Percentiles rank a stretch among this genome's conserved stretches.
phyloP scores from a whole-genome alignment of 2,797 vertebrate species.

The Amniataba percoides region DNA sequence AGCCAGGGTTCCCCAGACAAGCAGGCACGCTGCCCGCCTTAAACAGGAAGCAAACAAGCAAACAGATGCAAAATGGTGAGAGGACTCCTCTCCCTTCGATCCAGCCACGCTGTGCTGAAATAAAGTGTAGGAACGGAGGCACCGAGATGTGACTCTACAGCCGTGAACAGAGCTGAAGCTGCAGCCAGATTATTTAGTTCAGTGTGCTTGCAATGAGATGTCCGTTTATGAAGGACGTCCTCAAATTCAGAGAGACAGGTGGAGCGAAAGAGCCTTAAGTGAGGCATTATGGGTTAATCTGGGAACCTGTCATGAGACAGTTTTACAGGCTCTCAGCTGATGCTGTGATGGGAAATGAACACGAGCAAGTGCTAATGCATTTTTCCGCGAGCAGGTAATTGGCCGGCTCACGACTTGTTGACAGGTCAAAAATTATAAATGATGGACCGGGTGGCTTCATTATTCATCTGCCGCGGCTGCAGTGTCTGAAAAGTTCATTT shows the following conservation, averaged over 20 bases:
- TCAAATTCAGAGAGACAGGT: constrained; percentile 6
- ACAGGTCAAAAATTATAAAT: background rate
- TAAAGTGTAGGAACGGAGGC: background rate
- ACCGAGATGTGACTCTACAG: constrained; percentile 1
- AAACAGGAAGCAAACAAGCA: constrained; percentile 41
- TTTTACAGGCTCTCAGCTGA: background rate
- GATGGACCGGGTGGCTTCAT: background rate
- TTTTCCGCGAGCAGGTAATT: background rate
- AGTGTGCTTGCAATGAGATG: background rate
- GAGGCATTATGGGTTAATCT: background rate
- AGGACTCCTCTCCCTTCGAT: background rate
- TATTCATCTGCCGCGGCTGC: background rate
- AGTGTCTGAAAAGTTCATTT: background rate
- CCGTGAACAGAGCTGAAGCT: constrained; percentile 18
- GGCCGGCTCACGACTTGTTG: background rate
- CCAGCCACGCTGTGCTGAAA: constrained; percentile 2
- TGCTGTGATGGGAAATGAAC: background rate
- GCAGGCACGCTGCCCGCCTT: constrained; percentile 47
- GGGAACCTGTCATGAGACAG: background rate
- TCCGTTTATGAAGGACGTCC: background rate
- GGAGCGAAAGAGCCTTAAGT: background rate
- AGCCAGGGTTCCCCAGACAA: constrained; percentile 63
- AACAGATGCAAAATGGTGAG: constrained; percentile 50
- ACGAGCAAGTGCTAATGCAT: background rate
- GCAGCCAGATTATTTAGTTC: constrained; percentile 2